Base-by-base conservation (phyloP, 2,888 invertebrate genomes). In the Dorcus hopei region DNA sequence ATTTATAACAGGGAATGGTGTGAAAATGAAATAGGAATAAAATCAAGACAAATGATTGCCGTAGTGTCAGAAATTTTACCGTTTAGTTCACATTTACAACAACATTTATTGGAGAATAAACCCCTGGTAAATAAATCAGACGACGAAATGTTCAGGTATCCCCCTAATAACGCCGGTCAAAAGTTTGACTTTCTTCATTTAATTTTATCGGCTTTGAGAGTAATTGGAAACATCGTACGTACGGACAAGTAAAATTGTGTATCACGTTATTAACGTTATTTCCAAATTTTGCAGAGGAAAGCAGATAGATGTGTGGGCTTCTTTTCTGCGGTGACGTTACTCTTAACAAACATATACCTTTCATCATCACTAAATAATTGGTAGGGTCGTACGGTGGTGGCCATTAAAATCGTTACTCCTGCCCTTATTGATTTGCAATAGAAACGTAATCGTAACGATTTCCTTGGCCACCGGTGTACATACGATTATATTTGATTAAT, bases 191-290 rank as follows among this genome's bases (percentile, higher is more conserved):
- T 54, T 45, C 53, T 59, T 45, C 40, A 49, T 16, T 38, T 57
- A 39, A 48, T 64, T 11, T 49, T 52, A 45, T 54, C 53, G 11
- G 38, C 61, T 16, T 43, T 70, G 19, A 63, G 51, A 43, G 55
- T 67, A n/a, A 65, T 68, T 53, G 69, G 68, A 52, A 67, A 67
- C 61, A 69, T 68, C 58, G 74, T 73, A 67, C 68, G 67, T 57
- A 48, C 55, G 26, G 26, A 33, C 3, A 7, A 33, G 26, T 33
- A 33, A 33, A 33, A 33, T 6, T 6, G 26, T 38, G 38, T 45
- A 8, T 41, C 39, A 39, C 16, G 4, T 16, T 23, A n/a, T 53
- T 5, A 53, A 8, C 3, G 9, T 38, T 5, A 45, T 42, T 43
- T 43, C 6, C 11, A 47, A 9, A 42, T 55, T 51, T 70, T 72